Evolutionary conservation across 2,888 invertebrate genomes (phyloP).

Genomic region (Clunio marinus): DNA sequence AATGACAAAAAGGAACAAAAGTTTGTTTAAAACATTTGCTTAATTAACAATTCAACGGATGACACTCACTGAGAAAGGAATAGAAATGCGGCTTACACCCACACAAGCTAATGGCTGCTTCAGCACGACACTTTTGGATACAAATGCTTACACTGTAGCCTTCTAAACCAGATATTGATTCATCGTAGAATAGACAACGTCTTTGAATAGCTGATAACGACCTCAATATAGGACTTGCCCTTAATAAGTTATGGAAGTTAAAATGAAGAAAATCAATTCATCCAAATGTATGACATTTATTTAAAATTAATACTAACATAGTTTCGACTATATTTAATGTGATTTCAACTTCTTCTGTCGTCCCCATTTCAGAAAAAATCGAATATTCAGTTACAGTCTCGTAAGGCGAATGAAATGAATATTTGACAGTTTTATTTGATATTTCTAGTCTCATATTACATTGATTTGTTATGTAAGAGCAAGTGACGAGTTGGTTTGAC

Average conservation of each 20-base stretch:
- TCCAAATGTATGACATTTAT: background rate
- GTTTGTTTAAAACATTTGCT: background rate
- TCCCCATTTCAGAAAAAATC: slow-evolving; percentile 43
- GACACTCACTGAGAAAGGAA: slow-evolving; percentile 4
- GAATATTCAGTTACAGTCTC: slow-evolving; percentile 44
- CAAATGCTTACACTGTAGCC: slow-evolving; percentile 53
- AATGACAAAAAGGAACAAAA: too few relatives aligned
- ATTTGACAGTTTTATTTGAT: slow-evolving; percentile 46
- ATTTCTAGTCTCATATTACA: slow-evolving; percentile 49
- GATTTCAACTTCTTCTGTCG: slow-evolving; percentile 48
- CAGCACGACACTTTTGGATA: slow-evolving; percentile 53
- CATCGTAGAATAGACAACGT: slow-evolving; percentile 48
- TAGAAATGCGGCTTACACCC: slow-evolving; percentile 18
- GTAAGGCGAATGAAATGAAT: slow-evolving; percentile 49
- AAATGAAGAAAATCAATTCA: slow-evolving; percentile 16
- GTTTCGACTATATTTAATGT: slow-evolving; percentile 49
- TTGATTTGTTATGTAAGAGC: slow-evolving; percentile 44
- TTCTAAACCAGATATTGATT: slow-evolving; percentile 45
- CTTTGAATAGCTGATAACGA: slow-evolving; percentile 52
- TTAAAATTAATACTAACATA: slow-evolving; percentile 45
- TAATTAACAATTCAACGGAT: slow-evolving; percentile 10
- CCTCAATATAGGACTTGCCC: slow-evolving; percentile 44
- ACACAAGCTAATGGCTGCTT: slow-evolving; percentile 51
- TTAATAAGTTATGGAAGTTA: too few relatives aligned
- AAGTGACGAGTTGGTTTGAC: background rate